Evolutionary conservation across 37 sponge, comb jelly and placozoan genomes (phyloP), one percentile per base, ranked within the genome.

Genomic region (Hexactinellida sp.): DNA sequence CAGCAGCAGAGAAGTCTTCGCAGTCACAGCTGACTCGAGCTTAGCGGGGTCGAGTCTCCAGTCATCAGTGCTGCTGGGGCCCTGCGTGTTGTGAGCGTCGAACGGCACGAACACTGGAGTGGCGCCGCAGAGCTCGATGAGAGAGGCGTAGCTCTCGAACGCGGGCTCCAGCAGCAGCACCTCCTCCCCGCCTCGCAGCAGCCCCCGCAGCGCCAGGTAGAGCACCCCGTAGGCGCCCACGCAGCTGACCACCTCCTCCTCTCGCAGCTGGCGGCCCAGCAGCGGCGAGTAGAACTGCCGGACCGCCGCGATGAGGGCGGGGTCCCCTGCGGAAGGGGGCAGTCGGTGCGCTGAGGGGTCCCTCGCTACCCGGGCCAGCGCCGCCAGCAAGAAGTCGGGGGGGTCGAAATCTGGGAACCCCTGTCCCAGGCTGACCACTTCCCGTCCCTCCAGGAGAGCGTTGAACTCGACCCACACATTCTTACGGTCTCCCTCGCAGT

Each of bases 401-500:
- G 76, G 5, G 30, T 7, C 76, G 34, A 63, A 63, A n/a, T 63
- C 76, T 21, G 76, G 76, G 34, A 63, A 63, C 28, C 76, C 76
- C 34, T 63, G 76, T 28, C 76, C 76, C 30, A 63, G 21, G 13
- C 13, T 63, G 5, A 63, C 34, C 3, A n/a, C 76, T 23, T 63
- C 76, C 13, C 76, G 3, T n/a, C 76, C 76, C 34, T n/a, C 28
- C 5, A 63, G 25, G 32, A 63, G 25, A 25, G 76, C 76, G 13
- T 63, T 63, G 76, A 63, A 63, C 76, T 32, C 76, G 25, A 63
- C 76, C 76, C 76, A 63, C 30, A 63, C 32, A n/a, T 28, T 63
- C 30, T 63, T 28, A n/a, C 76, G 76, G 76, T 63, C 76, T 25
- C 5, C 76, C 5, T 25, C 19, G 25, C 3, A 63, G 3, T 28